Evolutionary conservation across 92 coral and sea anemone species (phyloP).

Genomic region (Phymanthus crucifer): DNA sequence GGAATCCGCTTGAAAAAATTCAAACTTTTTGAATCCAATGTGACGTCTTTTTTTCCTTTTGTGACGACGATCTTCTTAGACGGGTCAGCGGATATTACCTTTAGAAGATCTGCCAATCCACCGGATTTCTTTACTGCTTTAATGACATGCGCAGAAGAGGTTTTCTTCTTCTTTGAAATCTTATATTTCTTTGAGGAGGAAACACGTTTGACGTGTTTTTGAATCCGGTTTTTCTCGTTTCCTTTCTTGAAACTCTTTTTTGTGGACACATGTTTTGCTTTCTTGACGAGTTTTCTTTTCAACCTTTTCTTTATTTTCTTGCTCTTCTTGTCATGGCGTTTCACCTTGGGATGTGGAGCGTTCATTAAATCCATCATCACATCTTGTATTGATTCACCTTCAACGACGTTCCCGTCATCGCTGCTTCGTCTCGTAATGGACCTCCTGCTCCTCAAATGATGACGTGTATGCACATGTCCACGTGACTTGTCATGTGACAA

Average conservation of each 20-base stretch:
- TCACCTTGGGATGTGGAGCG: background rate
- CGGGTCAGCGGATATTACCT: conserved; percentile 37
- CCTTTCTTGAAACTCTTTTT: conserved; percentile 5
- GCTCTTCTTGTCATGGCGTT: background rate
- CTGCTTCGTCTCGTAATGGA: background rate
- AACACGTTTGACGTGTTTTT: background rate
- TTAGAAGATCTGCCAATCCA: conserved; percentile 23
- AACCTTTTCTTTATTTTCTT: background rate
- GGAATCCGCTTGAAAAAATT: conserved; percentile 45
- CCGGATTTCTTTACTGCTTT: background rate
- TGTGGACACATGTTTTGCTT: background rate
- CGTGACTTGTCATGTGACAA: too few species aligned
- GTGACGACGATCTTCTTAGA: conserved; percentile 27
- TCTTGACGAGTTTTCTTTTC: background rate
- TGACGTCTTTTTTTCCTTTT: conserved; percentile 22
- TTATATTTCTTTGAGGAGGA: background rate
- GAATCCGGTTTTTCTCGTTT: background rate
- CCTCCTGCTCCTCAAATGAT: background rate
- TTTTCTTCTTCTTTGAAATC: background rate
- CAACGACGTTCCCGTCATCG: background rate
- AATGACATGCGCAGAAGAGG: conserved; percentile 6
- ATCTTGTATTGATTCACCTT: conserved; percentile 22
- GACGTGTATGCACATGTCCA: background rate
- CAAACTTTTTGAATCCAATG: conserved; percentile 21
- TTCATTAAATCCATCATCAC: conserved; percentile 43